A percentile compares a stretch with the other conserved stretches of the same genome.
These are phyloP conservation scores for Acronicta alni DNA, from an alignment of 2,888 invertebrate species.

Conservation along the genomic window DNA sequence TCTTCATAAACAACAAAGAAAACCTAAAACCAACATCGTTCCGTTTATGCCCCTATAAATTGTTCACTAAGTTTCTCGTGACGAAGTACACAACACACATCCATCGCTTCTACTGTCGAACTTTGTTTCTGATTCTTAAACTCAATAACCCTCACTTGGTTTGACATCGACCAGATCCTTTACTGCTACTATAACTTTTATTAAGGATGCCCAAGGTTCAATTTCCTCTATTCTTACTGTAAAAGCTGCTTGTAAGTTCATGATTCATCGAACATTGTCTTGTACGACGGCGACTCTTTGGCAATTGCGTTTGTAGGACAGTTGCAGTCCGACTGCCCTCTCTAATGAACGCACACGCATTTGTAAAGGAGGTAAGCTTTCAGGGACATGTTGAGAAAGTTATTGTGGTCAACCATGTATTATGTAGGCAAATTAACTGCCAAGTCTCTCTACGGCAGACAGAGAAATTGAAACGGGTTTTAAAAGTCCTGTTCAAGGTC, in stretches of 20 bases:
- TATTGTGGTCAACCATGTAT: conserved; percentile 13
- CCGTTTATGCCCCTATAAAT: conserved; percentile 20
- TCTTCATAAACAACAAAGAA: conserved; percentile 29
- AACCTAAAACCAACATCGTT: conserved; percentile 17
- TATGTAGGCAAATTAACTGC: conserved; percentile 32
- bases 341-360: conserved; percentile 43
- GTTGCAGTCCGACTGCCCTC: conserved; percentile 48
- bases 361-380: conserved; percentile 29
- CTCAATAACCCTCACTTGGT: conserved; percentile 52
- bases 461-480: background rate
- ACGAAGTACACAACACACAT: conserved; percentile 18
- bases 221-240: conserved; percentile 6
- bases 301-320: conserved; percentile 54
- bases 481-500: background rate
- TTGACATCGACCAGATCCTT: conserved; percentile 15
- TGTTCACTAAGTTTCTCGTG: conserved; percentile 9
- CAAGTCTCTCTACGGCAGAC: conserved; percentile 7
- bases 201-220: background rate
- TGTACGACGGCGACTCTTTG: conserved; percentile 43
- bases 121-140: conserved; percentile 45
- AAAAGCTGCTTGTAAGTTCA: conserved; percentile 20
- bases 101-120: conserved; percentile 16
- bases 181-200: conserved; percentile 7
- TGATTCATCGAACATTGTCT: conserved; percentile 77
- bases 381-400: conserved; percentile 51